Evolutionary conservation across 2,113 vertebrate species (phyloP).

Genomic region (Pholis gunnellus): DNA sequence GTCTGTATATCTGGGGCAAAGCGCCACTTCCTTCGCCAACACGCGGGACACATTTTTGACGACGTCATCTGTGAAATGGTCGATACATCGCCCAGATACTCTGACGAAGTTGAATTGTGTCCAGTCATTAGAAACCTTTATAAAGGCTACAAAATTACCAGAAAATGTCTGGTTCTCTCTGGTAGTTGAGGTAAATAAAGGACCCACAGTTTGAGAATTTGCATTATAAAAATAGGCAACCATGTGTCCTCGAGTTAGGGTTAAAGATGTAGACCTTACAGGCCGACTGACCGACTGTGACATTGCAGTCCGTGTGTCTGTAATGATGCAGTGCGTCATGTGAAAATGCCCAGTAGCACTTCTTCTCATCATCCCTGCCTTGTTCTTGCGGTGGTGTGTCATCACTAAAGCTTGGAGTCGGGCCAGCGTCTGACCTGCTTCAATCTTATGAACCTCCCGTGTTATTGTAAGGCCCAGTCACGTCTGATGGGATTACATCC

Average conservation of each 20-base stretch:
- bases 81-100: background rate
- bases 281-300: background rate
- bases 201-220: background rate
- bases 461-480: constrained; percentile 50
- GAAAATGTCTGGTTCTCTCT: too few relatives aligned
- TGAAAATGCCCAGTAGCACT: background rate
- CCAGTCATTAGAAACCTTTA: background rate
- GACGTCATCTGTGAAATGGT: too few relatives aligned
- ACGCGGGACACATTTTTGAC: too few relatives aligned
- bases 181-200: background rate
- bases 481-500: constrained; percentile 49
- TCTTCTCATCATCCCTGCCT: background rate
- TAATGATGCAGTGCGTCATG: background rate
- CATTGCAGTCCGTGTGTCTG: background rate
- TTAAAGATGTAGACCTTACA: background rate
- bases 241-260: background rate
- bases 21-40: too few relatives aligned
- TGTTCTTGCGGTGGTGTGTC: constrained; percentile 29
- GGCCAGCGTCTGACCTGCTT: constrained; percentile 31
- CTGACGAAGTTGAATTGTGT: background rate
- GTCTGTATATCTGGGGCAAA: too few relatives aligned
- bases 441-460: constrained; percentile 1
- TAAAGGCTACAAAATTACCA: background rate
- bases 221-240: background rate
- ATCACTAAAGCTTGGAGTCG: constrained; percentile 9